Conservation (phyloP, 2,113 vertebrate species). For the Cathartes aura region DNA sequence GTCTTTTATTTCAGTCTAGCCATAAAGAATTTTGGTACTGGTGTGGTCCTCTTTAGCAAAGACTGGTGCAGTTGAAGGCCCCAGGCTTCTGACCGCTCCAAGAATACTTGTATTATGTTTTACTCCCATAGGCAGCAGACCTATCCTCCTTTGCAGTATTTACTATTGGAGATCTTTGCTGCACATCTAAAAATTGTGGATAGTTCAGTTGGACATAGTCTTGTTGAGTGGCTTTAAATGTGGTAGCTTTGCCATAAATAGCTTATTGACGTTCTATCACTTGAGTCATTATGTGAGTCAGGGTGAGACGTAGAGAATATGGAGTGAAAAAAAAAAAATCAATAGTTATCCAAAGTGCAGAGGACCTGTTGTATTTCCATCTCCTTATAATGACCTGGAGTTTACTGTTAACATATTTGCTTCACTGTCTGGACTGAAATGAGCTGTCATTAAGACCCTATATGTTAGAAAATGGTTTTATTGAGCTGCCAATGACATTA, state of each 20-base stretch:
- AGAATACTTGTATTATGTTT: background rate
- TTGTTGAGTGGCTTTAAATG: background rate
- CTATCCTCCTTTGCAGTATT: background rate
- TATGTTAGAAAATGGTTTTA: conserved; percentile 64
- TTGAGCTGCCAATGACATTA: conserved; percentile 63
- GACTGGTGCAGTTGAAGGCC: background rate
- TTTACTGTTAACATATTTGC: conserved; percentile 67
- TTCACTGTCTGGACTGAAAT: conserved; percentile 45
- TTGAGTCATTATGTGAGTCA: conserved; percentile 66
- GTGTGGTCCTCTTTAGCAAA: background rate
- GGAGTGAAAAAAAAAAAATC: conserved; percentile 73
- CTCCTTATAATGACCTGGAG: conserved; percentile 53
- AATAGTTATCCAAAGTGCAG: conserved; percentile 47
- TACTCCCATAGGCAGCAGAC: background rate
- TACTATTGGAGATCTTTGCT: background rate
- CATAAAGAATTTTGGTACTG: background rate
- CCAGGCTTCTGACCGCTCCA: accelerated
- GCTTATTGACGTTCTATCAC: conserved; percentile 66
- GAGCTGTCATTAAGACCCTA: conserved; percentile 64
- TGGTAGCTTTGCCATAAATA: conserved; percentile 40
- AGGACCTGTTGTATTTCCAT: conserved; percentile 59
- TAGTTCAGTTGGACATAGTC: background rate
- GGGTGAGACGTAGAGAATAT: conserved; percentile 47
- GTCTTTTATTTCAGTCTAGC: background rate
- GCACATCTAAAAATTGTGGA: background rate